Evolutionary conservation across 2,113 vertebrate genomes (phyloP).

Genomic region (Madoqua kirkii): DNA sequence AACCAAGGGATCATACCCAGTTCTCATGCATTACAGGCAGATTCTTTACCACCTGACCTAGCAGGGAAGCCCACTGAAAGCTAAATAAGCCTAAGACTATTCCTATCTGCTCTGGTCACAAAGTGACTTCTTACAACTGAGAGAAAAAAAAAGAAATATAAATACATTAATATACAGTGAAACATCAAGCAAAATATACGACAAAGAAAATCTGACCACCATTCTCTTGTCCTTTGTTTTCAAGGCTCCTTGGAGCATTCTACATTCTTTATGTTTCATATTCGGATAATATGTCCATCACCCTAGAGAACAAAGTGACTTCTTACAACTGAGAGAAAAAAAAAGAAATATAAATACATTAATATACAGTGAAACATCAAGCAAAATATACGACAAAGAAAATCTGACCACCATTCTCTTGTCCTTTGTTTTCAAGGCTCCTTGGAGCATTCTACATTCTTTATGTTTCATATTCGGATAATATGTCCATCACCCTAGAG

Average conservation of each 20-base stretch:
- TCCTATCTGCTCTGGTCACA: not conserved
- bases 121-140: not conserved
- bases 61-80: not conserved
- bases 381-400: not conserved
- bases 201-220: not conserved
- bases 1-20: not conserved
- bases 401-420: not conserved
- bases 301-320: not conserved
- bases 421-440: not conserved
- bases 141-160: not conserved
- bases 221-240: not conserved
- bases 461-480: not conserved
- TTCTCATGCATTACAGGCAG: not conserved
- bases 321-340: not conserved
- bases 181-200: not conserved
- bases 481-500: not conserved
- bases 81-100: not conserved
- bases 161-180: not conserved
- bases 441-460: not conserved
- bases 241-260: not conserved
- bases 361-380: not conserved
- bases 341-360: not conserved
- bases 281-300: too few species aligned
- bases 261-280: too few species aligned
- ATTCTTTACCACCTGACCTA: not conserved